Conservation (phyloP, 1,140 invertebrate genomes). For the Whitmania pigra region DNA sequence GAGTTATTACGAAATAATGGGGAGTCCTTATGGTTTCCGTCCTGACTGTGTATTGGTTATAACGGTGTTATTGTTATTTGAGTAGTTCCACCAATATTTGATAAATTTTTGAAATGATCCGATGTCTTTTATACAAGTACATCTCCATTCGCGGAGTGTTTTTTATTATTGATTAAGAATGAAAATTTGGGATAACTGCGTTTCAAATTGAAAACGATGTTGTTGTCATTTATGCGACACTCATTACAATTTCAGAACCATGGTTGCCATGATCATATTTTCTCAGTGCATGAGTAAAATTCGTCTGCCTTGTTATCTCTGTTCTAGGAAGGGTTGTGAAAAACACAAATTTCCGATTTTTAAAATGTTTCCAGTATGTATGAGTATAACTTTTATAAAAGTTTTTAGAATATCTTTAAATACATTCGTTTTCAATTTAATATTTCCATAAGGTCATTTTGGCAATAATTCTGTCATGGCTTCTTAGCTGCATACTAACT, state of each 20-base stretch:
- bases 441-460: conserved; percentile 44
- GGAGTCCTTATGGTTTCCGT: too few species aligned
- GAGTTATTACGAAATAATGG: too few species aligned
- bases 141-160: too few species aligned
- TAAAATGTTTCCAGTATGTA: conserved; percentile 62
- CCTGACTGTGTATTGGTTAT: too few species aligned
- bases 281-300: conserved; percentile 61
- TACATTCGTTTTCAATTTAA: neutral
- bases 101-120: too few species aligned
- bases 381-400: neutral
- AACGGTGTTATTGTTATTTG: too few species aligned
- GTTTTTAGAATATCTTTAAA: neutral
- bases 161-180: too few species aligned
- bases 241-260: conserved; percentile 49
- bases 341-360: conserved; percentile 52
- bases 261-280: conserved; percentile 61
- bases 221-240: too few species aligned
- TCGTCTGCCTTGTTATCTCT: conserved; percentile 52
- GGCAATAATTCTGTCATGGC: conserved; percentile 67
- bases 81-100: too few species aligned
- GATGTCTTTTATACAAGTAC: too few species aligned
- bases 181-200: too few species aligned
- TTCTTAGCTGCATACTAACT: conserved; percentile 61
- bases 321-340: conserved; percentile 36
- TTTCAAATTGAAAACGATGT: too few species aligned